A percentile compares a stretch with the other conserved stretches of the same genome.
These are phyloP conservation scores for Crypturellus undulatus DNA, from an alignment of 2,113 vertebrate species.

Conservation along the genomic window DNA sequence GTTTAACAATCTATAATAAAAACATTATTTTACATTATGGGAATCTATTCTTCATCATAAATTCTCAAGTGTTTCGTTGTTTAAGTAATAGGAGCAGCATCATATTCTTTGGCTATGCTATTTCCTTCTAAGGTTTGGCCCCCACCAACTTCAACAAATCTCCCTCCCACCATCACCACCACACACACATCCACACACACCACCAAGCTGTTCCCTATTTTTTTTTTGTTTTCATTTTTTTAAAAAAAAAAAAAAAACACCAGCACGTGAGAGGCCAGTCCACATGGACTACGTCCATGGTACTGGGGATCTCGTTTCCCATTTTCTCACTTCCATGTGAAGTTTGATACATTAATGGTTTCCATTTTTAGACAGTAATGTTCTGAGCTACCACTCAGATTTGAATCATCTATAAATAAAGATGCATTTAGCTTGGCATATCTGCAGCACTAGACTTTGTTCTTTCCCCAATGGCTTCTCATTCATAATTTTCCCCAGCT, in stretches of 20 bases:
- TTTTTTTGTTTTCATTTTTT: background rate
- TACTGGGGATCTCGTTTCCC: background rate
- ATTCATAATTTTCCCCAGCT: conserved; percentile 33
- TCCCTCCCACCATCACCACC: background rate
- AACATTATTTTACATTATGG: background rate
- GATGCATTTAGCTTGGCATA: conserved; percentile 31
- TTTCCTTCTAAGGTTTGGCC: background rate
- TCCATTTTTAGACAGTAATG: conserved; percentile 32
- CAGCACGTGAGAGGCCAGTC: background rate
- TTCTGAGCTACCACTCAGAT: conserved; percentile 2
- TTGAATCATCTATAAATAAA: conserved; percentile 28
- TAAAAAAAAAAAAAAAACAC: background rate
- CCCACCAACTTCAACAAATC: background rate
- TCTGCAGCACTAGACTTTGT: conserved; percentile 25
- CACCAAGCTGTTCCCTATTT: background rate
- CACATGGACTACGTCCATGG: background rate
- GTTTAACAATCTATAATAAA: background rate
- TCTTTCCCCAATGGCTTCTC: conserved; percentile 32
- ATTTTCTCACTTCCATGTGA: background rate
- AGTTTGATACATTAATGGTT: background rate
- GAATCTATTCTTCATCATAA: background rate
- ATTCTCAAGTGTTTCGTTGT: background rate
- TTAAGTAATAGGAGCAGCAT: background rate
- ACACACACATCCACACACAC: background rate
- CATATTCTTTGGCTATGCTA: background rate